Evolutionary conservation across 2,888 invertebrate species (phyloP).

Genomic region (Euplagia quadripunctaria): DNA sequence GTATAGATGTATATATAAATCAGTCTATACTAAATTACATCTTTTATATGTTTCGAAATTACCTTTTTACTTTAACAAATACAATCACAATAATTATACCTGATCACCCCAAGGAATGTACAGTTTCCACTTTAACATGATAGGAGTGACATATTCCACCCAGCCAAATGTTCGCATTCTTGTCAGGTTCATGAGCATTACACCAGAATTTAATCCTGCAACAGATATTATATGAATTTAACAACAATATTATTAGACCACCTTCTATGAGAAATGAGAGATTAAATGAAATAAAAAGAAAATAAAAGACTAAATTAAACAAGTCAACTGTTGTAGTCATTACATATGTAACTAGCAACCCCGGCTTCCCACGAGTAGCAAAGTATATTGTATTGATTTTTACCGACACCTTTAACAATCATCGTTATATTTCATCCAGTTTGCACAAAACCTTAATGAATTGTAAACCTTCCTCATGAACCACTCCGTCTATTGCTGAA

Average conservation of each 20-base stretch:
- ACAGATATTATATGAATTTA: conserved; percentile 30
- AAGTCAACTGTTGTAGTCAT: too few species aligned
- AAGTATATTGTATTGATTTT: too few species aligned
- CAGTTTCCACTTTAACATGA: conserved; percentile 94
- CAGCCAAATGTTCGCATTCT: conserved; percentile 95
- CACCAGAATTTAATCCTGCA: conserved; percentile 97
- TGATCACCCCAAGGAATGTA: conserved; percentile 99
- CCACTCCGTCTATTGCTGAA: too few species aligned
- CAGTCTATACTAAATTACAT: background rate
- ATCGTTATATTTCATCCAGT: too few species aligned
- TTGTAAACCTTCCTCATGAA: too few species aligned
- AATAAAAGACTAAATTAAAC: too few species aligned
- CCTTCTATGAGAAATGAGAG: too few species aligned
- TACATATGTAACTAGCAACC: too few species aligned
- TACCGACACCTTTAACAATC: too few species aligned
- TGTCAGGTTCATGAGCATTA: conserved; percentile 99
- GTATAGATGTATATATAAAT: background rate
- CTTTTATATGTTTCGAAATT: background rate
- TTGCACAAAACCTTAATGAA: too few species aligned
- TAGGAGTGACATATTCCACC: conserved; percentile 94
- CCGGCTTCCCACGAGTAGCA: too few species aligned
- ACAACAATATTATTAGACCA: background rate
- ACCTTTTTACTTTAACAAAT: background rate
- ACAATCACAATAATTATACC: conserved; percentile 80
- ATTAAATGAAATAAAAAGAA: too few species aligned